These are phyloP conservation scores for Drosophila pallidifrons DNA, from an alignment of 1,140 invertebrate species.

Conservation along the genomic window DNA sequence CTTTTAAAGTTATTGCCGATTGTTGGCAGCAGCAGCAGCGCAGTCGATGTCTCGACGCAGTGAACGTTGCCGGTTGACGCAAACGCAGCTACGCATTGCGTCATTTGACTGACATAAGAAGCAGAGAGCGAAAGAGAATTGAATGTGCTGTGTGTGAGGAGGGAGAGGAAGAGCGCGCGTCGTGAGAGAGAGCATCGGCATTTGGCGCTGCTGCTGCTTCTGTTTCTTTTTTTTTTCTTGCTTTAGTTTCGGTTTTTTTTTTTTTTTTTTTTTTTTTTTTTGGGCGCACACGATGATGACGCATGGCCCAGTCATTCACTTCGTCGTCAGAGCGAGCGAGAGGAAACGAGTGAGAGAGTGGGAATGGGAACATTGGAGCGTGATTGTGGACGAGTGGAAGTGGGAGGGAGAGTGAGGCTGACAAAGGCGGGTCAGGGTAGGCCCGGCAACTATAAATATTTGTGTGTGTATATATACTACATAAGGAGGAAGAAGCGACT, in stretches of 20 bases:
- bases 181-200: conserved; percentile 23
- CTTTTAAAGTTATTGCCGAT: conserved; percentile 17
- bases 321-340: not conserved
- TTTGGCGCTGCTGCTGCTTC: conserved; percentile 37
- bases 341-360: not conserved
- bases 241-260: conserved; percentile 31
- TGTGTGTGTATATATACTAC: too few relatives aligned
- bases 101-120: conserved; percentile 46
- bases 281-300: conserved; percentile 56
- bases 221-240: conserved; percentile 16
- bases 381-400: not conserved
- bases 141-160: not conserved
- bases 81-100: conserved; percentile 69
- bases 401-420: not conserved
- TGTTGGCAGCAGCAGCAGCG: conserved; percentile 4
- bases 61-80: conserved; percentile 56
- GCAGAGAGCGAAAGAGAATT: conserved; percentile 11
- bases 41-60: not conserved
- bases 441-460: conserved; percentile 33
- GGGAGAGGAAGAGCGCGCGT: conserved; percentile 1
- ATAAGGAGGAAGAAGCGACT: not conserved
- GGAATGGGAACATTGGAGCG: not conserved
- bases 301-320: conserved; percentile 55
- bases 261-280: conserved; percentile 37
- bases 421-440: conserved; percentile 19